Percentiles rank a stretch among this genome's conserved stretches.
phyloP scores from a whole-genome alignment of 2,797 vertebrate species.

The Enteromius treurensis region DNA sequence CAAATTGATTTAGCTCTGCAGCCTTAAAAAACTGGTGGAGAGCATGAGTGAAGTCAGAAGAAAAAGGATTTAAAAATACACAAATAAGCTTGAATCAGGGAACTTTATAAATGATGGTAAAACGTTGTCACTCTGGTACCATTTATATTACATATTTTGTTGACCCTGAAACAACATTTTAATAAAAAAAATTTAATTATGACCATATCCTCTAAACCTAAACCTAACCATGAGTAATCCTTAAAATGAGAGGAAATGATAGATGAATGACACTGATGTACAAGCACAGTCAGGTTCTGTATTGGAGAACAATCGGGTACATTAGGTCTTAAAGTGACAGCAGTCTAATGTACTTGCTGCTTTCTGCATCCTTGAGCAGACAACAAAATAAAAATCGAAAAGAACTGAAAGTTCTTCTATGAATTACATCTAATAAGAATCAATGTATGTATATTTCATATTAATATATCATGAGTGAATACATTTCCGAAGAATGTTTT shows the following conservation, averaged over 20 bases:
- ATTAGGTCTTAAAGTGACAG: background rate
- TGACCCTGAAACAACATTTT: too few species aligned
- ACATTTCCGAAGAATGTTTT: too few species aligned
- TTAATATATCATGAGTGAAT: too few species aligned
- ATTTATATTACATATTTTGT: background rate
- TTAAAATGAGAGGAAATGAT: too few species aligned
- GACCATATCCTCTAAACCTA: too few species aligned
- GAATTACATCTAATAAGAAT: background rate
- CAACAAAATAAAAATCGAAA: background rate
- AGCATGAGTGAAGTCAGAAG: background rate
- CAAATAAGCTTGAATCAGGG: background rate
- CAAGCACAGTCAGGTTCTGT: too few species aligned
- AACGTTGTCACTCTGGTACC: background rate
- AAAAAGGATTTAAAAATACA: background rate
- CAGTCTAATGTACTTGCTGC: background rate
- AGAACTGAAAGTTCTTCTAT: background rate
- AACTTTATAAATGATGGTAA: background rate
- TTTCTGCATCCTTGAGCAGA: background rate
- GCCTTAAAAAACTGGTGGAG: background rate
- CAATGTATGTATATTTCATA: background rate
- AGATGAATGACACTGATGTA: too few species aligned
- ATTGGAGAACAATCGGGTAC: background rate
- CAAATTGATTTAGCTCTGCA: slow-evolving; percentile 13
- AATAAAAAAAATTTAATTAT: too few species aligned
- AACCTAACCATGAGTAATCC: too few species aligned